Conservation (phyloP, 2,797 vertebrate species). For the Ambastaia sidthimunki region DNA sequence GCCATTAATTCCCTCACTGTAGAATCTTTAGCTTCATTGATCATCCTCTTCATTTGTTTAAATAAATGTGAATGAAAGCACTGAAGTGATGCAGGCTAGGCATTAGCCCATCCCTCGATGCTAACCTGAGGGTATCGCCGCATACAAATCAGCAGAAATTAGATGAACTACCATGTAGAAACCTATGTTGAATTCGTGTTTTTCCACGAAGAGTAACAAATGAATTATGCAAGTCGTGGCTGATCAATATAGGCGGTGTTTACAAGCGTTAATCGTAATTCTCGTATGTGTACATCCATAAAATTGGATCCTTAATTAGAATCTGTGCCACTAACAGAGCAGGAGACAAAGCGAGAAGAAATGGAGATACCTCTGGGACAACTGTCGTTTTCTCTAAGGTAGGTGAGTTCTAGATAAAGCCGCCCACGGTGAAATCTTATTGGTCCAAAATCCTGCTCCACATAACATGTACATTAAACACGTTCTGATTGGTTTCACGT, state of each 20-base stretch:
- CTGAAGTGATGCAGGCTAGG: slow-evolving; percentile 59
- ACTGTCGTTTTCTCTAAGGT: neutral
- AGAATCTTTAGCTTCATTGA: slow-evolving; percentile 71
- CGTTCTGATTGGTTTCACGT: slow-evolving; percentile 17
- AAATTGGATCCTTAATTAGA: slow-evolving; percentile 43
- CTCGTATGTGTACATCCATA: slow-evolving; percentile 39
- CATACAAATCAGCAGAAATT: slow-evolving; percentile 54
- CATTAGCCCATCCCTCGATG: slow-evolving; percentile 50
- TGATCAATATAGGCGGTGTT: slow-evolving; percentile 46
- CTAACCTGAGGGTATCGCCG: slow-evolving; percentile 57
- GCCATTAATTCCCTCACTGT: slow-evolving; percentile 75
- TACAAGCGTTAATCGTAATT: slow-evolving; percentile 43
- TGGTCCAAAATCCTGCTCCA: neutral
- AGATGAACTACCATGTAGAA: slow-evolving; percentile 30
- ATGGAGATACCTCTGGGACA: neutral
- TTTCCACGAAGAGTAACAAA: slow-evolving; percentile 33
- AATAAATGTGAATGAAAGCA: slow-evolving; percentile 67
- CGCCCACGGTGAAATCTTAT: neutral
- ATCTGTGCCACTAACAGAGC: slow-evolving; percentile 11
- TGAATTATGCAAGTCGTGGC: slow-evolving; percentile 27
- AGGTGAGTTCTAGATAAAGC: too few species aligned
- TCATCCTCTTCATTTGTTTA: slow-evolving; percentile 73
- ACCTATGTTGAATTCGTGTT: slow-evolving; percentile 16
- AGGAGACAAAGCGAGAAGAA: neutral
- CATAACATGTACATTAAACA: neutral